Evolutionary conservation across 2,888 invertebrate species (phyloP).

Genomic region (Thecophora atra): DNA sequence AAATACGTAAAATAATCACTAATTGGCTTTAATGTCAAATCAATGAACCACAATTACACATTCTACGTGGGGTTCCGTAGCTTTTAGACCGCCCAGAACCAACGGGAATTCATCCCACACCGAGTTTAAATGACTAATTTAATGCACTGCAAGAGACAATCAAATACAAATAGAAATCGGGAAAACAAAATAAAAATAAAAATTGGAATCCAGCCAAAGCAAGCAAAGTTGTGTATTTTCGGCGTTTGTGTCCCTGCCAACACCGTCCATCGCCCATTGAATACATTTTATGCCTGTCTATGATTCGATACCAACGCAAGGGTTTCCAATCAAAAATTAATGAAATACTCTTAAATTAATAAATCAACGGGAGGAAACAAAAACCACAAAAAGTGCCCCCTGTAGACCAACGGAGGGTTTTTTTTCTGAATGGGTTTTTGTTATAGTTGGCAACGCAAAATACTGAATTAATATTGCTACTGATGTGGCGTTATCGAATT

Average conservation of each 20-base stretch:
- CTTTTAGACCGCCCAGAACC: background rate
- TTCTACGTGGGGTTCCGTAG: no score
- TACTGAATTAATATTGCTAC: conserved; percentile 7
- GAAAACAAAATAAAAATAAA: no score
- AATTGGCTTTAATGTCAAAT: background rate
- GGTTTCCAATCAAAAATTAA: conserved; percentile 59
- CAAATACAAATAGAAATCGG: background rate
- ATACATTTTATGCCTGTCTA: conserved; percentile 10
- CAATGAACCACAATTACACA: background rate
- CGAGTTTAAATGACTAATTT: conserved; percentile 11
- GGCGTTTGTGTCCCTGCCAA: no score
- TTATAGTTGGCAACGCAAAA: conserved; percentile 33
- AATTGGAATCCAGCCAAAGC: background rate
- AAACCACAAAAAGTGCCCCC: conserved; percentile 27
- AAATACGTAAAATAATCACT: background rate
- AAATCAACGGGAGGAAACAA: conserved; percentile 47
- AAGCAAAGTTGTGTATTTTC: conserved; percentile 2
- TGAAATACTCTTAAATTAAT: conserved; percentile 60
- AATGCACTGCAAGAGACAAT: background rate
- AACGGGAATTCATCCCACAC: no score
- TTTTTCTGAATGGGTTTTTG: background rate
- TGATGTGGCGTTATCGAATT: no score
- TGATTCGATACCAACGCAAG: conserved; percentile 9
- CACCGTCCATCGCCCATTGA: background rate
- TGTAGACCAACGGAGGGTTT: background rate